These are phyloP conservation scores for Hirudo medicinalis DNA, from an alignment of 1,140 invertebrate genomes.

Conservation along the genomic window DNA sequence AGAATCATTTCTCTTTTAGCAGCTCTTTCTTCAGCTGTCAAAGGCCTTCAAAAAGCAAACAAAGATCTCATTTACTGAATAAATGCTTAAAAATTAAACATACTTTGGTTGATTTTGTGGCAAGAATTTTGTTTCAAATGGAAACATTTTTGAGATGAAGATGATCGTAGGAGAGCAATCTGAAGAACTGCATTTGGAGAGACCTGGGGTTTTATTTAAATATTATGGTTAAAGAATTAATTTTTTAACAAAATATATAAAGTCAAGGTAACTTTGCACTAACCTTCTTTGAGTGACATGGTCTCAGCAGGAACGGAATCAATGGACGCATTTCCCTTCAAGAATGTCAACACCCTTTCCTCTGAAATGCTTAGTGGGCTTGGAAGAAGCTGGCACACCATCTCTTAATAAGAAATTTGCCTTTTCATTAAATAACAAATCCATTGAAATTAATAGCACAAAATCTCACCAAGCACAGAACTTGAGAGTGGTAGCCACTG, in stretches of 20 bases:
- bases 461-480: conserved; percentile 51
- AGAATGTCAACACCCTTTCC: conserved; percentile 61
- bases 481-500: conserved; percentile 78
- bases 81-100: conserved; percentile 32
- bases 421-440: neutral
- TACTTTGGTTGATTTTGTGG: conserved; percentile 37
- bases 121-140: conserved; percentile 40
- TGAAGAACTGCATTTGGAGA: conserved; percentile 55
- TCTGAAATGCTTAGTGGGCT: conserved; percentile 61
- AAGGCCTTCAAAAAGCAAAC: conserved; percentile 41
- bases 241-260: conserved; percentile 11
- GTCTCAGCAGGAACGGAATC: conserved; percentile 56
- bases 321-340: conserved; percentile 58
- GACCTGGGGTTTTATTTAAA: conserved; percentile 43
- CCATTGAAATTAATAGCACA: conserved; percentile 8
- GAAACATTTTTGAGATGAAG: conserved; percentile 91
- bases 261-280: neutral
- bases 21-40: conserved; percentile 63
- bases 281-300: conserved; percentile 53
- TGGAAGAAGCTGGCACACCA: conserved; percentile 66
- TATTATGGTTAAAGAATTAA: conserved; percentile 8
- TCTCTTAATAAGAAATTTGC: conserved; percentile 35
- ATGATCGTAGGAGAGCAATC: conserved; percentile 60
- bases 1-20: conserved; percentile 53
- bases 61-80: neutral